Evolutionary conservation across 1,140 invertebrate species (phyloP), one percentile per base, ranked within the genome.

Genomic region (Melipona quadrifasciata): DNA sequence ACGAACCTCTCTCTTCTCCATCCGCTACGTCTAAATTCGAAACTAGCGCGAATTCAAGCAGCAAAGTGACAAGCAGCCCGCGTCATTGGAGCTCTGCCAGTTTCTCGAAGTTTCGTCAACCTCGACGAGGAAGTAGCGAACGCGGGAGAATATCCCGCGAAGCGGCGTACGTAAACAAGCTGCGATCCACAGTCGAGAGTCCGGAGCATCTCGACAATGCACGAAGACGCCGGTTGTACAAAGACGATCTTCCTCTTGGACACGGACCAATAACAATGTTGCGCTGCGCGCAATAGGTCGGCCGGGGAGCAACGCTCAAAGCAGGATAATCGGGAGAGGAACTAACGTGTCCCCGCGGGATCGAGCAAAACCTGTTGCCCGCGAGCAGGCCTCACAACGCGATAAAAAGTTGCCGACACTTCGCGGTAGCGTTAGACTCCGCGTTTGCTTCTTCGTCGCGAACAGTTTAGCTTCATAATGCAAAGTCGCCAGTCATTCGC

Each of bases 401-500:
- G 91, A 92, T 92, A 92, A 91, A 76, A 88, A 89, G 91, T 90
- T 88, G 88, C 39, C 39, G 39, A 47, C 39, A 92, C 89, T 90
- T 53, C 79, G 92, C 91, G 87, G 91, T 80, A 86, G 86, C 91
- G 84, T 82, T 31, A 91, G 91, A 47, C 39, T 88, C 86, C 90
- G 39, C 79, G 90, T 89, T 47, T 47, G 90, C 92, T 92, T 93
- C 90, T 92, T 93, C 91, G 83, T 84, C 88, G 89, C 89, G 88
- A 87, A 91, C 91, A 92, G 91, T 93, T 93, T 92, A 93, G 91
- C 92, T 90, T 88, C 89, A 93, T 91, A 91, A 93, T 92, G 89
- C 90, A 89, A 93, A 94, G 86, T 90, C 89, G 91, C 92, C 85
- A 93, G 93, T 94, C 93, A 94, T 93, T 90, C 89, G 75, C 79